A percentile compares a stretch with the other conserved stretches of the same genome.
phyloP scores from a whole-genome alignment of 2,797 vertebrate species.

The Manis javanica region DNA sequence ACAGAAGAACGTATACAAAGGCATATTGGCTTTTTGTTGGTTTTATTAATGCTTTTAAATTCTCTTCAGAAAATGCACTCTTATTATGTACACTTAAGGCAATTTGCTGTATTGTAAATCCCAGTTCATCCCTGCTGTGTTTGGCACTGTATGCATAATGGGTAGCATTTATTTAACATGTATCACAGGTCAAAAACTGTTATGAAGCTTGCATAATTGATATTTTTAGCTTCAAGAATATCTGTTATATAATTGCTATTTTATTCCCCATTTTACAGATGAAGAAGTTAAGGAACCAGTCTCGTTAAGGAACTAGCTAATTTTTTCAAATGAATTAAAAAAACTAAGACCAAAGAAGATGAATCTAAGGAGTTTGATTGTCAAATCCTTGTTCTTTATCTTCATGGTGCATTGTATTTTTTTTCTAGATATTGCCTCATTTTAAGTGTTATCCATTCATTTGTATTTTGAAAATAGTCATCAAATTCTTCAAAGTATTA shows the following conservation, averaged over 20 bases:
- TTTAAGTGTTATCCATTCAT: background rate
- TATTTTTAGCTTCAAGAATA: background rate
- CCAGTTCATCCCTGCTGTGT: background rate
- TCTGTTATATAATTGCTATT: background rate
- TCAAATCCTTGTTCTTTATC: background rate
- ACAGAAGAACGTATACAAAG: background rate
- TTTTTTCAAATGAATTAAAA: background rate
- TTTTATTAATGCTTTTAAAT: background rate
- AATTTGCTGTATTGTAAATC: background rate
- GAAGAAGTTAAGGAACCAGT: background rate
- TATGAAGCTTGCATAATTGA: background rate
- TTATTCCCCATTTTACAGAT: background rate
- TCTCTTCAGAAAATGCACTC: background rate
- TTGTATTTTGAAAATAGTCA: constrained; percentile 11
- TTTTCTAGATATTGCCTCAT: background rate
- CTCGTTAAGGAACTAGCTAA: no score
- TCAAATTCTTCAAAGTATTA: background rate
- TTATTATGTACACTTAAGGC: background rate
- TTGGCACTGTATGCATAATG: background rate
- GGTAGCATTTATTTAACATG: background rate
- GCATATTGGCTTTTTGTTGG: background rate
- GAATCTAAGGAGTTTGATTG: background rate
- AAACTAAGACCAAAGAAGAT: background rate
- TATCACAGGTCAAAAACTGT: background rate
- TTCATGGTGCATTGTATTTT: background rate